Evolutionary conservation across 2,888 invertebrate genomes (phyloP).

Genomic region (Acanthosepion esculentum): DNA sequence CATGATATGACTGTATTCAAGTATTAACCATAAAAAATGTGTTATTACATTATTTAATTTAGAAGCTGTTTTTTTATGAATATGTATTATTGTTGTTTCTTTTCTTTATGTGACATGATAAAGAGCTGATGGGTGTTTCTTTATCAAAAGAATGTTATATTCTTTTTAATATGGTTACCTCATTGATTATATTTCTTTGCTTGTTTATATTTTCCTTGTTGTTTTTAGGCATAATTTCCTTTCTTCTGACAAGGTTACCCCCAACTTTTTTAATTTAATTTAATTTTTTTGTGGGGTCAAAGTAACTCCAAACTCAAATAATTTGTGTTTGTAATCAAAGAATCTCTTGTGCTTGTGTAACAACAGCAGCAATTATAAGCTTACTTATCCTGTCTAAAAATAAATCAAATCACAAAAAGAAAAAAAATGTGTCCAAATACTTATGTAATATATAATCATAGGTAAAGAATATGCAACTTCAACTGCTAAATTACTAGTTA

Average conservation of each 20-base stretch:
- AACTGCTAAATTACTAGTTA: too few species aligned
- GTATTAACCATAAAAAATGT: background rate
- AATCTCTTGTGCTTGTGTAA: background rate
- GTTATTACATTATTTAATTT: background rate
- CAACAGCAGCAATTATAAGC: too few species aligned
- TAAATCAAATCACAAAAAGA: too few species aligned
- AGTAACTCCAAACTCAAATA: background rate
- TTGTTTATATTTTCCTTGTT: background rate
- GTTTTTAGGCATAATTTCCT: background rate
- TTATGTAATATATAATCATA: too few species aligned
- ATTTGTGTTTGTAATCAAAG: background rate
- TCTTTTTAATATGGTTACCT: background rate
- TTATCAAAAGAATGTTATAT: background rate
- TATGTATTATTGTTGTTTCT: background rate
- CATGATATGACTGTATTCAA: background rate
- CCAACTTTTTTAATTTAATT: too few species aligned
- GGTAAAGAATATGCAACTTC: too few species aligned
- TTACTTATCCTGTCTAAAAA: too few species aligned
- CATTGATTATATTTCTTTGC: background rate
- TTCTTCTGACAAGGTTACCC: background rate
- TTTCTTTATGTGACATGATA: background rate
- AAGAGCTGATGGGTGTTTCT: too few species aligned
- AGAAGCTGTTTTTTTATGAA: background rate
- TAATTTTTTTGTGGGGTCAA: background rate
- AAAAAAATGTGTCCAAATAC: too few species aligned